Percentiles rank a stretch among this genome's conserved stretches.
Evolutionary conservation across 2,888 invertebrate genomes (phyloP).

Genomic region (Xiphydria camelus): DNA sequence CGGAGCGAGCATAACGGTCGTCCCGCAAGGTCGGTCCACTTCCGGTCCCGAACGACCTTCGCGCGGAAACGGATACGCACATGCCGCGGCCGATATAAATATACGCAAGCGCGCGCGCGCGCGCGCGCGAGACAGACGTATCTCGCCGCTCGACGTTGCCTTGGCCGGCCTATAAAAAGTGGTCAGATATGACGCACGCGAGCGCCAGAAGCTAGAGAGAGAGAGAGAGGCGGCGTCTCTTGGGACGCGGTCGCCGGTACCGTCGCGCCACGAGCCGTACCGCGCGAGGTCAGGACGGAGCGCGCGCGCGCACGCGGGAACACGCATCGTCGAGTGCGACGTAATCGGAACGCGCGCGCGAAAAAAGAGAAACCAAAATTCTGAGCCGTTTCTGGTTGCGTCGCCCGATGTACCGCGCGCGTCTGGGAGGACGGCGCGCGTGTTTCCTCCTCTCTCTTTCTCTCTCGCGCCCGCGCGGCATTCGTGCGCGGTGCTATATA

Average conservation of each 20-base stretch:
- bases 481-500: too few species aligned
- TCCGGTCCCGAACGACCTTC: slow-evolving; percentile 54
- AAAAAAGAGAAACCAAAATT: too few species aligned
- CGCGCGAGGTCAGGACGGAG: not conserved
- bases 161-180: slow-evolving; percentile 22
- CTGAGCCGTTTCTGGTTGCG: too few species aligned
- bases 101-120: slow-evolving; percentile 16
- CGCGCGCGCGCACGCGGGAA: too few species aligned
- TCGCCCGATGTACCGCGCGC: too few species aligned
- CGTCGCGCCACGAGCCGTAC: not conserved
- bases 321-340: too few species aligned
- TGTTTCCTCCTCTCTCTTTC: too few species aligned
- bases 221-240: slow-evolving; percentile 21
- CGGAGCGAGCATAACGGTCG: slow-evolving; percentile 47
- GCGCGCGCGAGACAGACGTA: too few species aligned
- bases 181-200: slow-evolving; percentile 21
- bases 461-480: too few species aligned
- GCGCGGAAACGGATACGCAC: slow-evolving; percentile 49
- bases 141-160: slow-evolving; percentile 16
- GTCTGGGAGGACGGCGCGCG: too few species aligned
- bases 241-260: slow-evolving; percentile 12
- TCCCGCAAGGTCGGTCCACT: slow-evolving; percentile 54
- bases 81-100: slow-evolving; percentile 32
- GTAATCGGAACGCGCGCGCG: too few species aligned
- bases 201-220: slow-evolving; percentile 1